Conservation (phyloP, 1,140 invertebrate species). For the Ladona fulva region DNA sequence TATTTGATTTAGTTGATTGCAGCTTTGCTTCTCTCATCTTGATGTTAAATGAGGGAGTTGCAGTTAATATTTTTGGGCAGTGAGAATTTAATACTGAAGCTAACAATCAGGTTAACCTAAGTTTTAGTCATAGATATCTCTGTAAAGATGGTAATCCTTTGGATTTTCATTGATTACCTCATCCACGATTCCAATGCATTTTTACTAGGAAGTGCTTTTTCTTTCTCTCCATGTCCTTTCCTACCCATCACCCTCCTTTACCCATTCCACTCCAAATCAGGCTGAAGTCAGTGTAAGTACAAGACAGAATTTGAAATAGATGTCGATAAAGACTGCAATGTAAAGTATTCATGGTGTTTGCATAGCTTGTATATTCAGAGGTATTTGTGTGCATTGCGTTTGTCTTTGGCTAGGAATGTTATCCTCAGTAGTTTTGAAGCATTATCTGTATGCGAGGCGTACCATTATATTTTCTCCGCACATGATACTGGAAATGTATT, state of each 20-base stretch:
- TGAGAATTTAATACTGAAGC: too few species aligned
- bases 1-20: too few species aligned
- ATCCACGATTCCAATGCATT: background rate
- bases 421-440: conserved; percentile 16
- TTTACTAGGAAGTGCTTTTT: background rate
- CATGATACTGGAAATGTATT: too few species aligned
- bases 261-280: conserved; percentile 26
- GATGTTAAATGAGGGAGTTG: too few species aligned
- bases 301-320: conserved; percentile 14
- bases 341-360: background rate
- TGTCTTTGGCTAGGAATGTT: background rate
- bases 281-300: conserved; percentile 45
- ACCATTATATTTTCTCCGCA: too few species aligned
- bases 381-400: background rate
- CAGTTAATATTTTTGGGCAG: too few species aligned
- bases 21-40: too few species aligned
- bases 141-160: too few species aligned
- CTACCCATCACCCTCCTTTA: background rate
- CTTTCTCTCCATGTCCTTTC: conserved; percentile 14
- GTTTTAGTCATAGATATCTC: too few species aligned
- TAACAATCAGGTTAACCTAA: too few species aligned
- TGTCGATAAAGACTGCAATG: background rate
- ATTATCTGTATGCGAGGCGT: background rate
- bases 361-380: background rate
- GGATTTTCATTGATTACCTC: too few species aligned